Base-by-base conservation (phyloP, 2,797 vertebrate species). In the Acropternis orthonyx region DNA sequence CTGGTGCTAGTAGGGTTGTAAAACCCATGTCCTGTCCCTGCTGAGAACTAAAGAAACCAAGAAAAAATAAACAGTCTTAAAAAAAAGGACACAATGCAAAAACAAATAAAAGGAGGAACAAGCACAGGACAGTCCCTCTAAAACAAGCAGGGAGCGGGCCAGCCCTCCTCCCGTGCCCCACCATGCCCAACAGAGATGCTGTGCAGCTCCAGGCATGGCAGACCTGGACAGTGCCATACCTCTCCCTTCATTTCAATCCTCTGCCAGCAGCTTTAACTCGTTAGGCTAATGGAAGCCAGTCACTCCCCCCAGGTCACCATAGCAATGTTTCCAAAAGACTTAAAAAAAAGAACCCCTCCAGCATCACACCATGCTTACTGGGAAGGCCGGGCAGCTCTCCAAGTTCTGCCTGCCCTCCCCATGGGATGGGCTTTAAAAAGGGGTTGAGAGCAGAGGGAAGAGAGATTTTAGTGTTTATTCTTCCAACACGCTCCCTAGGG, bases 271-370 rank as follows among this genome's bases (percentile, higher is more conserved):
- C 89, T 95, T 95, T 93, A 95, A 93, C 49, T 95, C 5, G 2
- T 91, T 81, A 89, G 65, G 43, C 56, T 91, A 93, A 96, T 92
- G 68, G 46, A 88, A 96, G 46, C 75, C 93, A 91, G 88, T 23
- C 65, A 82, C 89, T 91, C 55, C 44, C 68, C 46, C 5, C 36
- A 75, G 78, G 84, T 80, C 92, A 92, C 78, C 49, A 77, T 27
- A 17, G 75, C 71, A 74, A 24, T 85, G n/a, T 68, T 95, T 95
- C 75, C 84, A 94, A 94, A 93, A 90, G 67, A 76, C 52, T 11
- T 20, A 30, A 44, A 66, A 48, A 37, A 21, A 39, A 7, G 19
- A 43, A 1, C 3, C 9, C 12, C n/a, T 17, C 11, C 55, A 51
- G 48, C 48, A 63, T 13, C n/a, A 61, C 30, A n/a, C 28, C 56